Base-by-base conservation (phyloP, 2,888 invertebrate species). In the Punctoribates punctum region DNA sequence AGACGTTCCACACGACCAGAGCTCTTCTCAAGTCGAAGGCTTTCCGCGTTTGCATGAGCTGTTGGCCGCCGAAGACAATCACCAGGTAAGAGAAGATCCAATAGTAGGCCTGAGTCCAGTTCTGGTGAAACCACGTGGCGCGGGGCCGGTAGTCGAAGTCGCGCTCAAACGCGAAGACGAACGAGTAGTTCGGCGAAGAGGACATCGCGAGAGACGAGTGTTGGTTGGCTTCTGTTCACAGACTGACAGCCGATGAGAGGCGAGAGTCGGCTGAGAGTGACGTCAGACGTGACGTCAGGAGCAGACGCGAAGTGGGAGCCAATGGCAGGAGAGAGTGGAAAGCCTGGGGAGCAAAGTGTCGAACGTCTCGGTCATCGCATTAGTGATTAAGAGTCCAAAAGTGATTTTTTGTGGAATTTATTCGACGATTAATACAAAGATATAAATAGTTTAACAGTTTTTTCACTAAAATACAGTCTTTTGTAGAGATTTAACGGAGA, bases 31-130 rank as follows among this genome's bases (percentile, higher is more conserved):
- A 87, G 82, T 95, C 93, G 85, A 92, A 97, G 86, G 93, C 90
- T 79, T 92, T 91, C 81, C 97, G 88, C 83, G 89, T 90, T 84
- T 92, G 91, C 98, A 99, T 99, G 83, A 91, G 91, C 83, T 92
- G 90, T 84, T 95, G 94, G 70, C 95, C 95, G 79, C 91, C 91
- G 85, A 96, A 97, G 82, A 99, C 94, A 79, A 95, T 88, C 79
- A 94, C 88, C 90, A 98, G 93, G 85, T 99, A 99, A 80, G 92
- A 87, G 80, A 92, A 93, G 80, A 92, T 89, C 83, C 90, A 91
- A 83, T 94, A 94, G 85, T 96, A 94, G 76, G 93, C 92, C 83
- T 91, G 89, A 77, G 93, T 94, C 98, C 98, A 98, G 85, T 98
- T 94, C 82, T 92, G 90, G 80, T 90, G 89, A 95, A 98, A 97